Conservation (phyloP, 2,797 vertebrate species). For the Chelon auratus region DNA sequence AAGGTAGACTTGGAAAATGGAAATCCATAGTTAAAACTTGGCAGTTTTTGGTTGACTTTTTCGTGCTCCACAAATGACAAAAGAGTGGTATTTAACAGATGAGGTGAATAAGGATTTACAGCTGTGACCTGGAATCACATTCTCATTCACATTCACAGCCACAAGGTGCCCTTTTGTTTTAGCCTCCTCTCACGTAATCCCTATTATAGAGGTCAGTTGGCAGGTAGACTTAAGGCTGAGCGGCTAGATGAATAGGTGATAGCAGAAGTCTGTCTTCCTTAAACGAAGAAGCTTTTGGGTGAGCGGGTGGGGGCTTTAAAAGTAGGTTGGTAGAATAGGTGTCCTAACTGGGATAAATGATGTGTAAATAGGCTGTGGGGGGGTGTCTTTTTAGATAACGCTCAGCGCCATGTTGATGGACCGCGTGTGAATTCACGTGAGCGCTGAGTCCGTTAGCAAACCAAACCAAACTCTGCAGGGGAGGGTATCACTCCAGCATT, state of each 20-base stretch:
- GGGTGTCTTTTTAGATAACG: background rate
- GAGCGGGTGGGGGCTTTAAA: background rate
- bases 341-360: background rate
- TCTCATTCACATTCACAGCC: constrained; percentile 12
- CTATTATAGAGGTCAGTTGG: constrained; percentile 29
- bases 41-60: background rate
- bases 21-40: background rate
- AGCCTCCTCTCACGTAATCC: constrained; percentile 39
- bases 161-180: constrained; percentile 10
- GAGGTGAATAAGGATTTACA: background rate
- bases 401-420: background rate
- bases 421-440: constrained; percentile 18
- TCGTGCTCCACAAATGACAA: background rate
- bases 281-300: background rate
- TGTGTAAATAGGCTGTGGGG: background rate
- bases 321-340: constrained; percentile 16
- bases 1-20: background rate
- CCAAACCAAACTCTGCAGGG: background rate
- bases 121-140: constrained; percentile 4
- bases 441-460: background rate
- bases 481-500: background rate
- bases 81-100: background rate
- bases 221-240: constrained; percentile 6
- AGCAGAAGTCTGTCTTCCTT: background rate
- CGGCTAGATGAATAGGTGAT: background rate